phyloP scores from a whole-genome alignment of 2,888 invertebrate genomes.

The Bimastos eiseni region DNA sequence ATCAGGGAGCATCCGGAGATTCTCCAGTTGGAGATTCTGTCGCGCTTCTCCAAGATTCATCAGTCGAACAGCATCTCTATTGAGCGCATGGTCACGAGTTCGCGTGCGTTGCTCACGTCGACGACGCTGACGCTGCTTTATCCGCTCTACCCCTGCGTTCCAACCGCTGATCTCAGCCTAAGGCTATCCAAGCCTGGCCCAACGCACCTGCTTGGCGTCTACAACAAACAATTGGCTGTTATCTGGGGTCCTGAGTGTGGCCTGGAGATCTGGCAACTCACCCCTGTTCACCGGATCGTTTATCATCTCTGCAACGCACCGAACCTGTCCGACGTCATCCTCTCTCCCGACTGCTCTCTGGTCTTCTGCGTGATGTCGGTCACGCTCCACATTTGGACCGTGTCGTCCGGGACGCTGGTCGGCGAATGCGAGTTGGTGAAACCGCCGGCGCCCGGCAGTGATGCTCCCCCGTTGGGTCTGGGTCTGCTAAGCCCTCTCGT shows the following conservation, averaged over 20 bases:
- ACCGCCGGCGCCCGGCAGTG: not conserved
- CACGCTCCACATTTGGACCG: slow-evolving; percentile 13
- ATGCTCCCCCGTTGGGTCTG: not conserved
- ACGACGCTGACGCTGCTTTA: not conserved
- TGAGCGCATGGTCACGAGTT: slow-evolving; percentile 23
- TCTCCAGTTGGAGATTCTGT: slow-evolving; percentile 28
- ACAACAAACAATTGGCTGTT: not conserved
- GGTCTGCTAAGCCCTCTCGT: slow-evolving; percentile 23
- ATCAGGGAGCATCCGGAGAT: slow-evolving; percentile 22
- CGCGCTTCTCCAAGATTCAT: slow-evolving; percentile 27
- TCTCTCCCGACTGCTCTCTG: not conserved
- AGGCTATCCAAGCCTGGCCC: slow-evolving; percentile 19
- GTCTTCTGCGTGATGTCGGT: not conserved
- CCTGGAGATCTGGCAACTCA: slow-evolving; percentile 25
- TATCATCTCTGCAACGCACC: slow-evolving; percentile 14
- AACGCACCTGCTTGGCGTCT: slow-evolving; percentile 25
- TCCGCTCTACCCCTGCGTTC: slow-evolving; percentile 26
- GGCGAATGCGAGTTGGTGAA: not conserved
- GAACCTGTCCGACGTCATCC: not conserved
- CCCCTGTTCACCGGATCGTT: not conserved
- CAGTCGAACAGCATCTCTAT: slow-evolving; percentile 13
- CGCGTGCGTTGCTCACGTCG: not conserved
- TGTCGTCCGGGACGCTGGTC: not conserved
- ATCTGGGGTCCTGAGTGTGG: slow-evolving; percentile 9
- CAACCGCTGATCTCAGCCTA: not conserved